Base-by-base conservation (phyloP, 1,140 invertebrate genomes). In the Asbolus verrucosus region DNA sequence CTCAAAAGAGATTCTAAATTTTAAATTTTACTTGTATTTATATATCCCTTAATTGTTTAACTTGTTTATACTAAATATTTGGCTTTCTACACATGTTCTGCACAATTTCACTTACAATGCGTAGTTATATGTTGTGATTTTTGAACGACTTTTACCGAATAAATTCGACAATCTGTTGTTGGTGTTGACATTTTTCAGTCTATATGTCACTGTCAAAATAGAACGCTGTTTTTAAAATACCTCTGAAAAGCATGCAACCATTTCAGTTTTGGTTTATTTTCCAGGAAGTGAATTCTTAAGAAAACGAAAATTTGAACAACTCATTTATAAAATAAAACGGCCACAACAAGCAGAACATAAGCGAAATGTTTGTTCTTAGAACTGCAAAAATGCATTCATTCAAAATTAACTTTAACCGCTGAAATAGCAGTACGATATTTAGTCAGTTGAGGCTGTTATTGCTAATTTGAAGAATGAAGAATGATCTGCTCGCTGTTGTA, bases 21-120 rank as follows among this genome's bases (percentile, higher is more conserved):
- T n/a, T n/a, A n/a, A n/a, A 30, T 8, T 54, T n/a, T 54, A 24
- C 16, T 27, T 54, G 8, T 54, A 54, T 54, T 54, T 54, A 54
- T 54, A 13, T 3, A 36, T 8, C 33, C 11, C 11, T 24, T 24
- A 54, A 15, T 43, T 2, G 9, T 14, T 14, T 1, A 6, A 38
- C 6, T 11, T 43, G 14, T 43, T 8, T 54, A 3, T 50, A 8
- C 4, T 54, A 54, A 54, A 54, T 54, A 54, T 54, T 54, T 54
- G 13, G 41, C 15, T 46, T 54, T 30, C 9, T 30, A 30, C 41
- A 19, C n/a, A 9, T 1, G 19, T 54, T 54, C 46, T 54, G 46
- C 14, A 13, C n/a, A 54, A 27, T 21, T 54, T 54, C 46, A 24
- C 19, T 27, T 54, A 27, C 27, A n/a, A 54, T 54, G 21, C 46